Percentiles rank a stretch among this genome's conserved stretches.
Conservation (phyloP, 2,888 invertebrate species). For the Anorthoa munda region DNA sequence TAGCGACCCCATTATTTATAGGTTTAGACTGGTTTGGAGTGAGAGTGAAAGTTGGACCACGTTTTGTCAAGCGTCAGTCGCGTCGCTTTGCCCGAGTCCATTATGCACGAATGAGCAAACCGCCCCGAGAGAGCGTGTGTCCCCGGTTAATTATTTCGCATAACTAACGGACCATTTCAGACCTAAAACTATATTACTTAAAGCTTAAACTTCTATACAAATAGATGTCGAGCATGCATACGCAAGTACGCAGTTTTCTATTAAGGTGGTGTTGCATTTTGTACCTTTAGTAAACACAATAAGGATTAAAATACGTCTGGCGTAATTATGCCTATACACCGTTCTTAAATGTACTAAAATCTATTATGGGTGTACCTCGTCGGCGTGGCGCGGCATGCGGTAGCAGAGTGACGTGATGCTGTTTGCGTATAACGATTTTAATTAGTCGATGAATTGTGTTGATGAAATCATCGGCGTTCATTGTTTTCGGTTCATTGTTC, state of each 20-base stretch:
- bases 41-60: slow-evolving; percentile 89
- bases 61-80: slow-evolving; percentile 89
- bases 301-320: slow-evolving; percentile 63
- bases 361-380: slow-evolving; percentile 89
- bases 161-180: slow-evolving; percentile 57
- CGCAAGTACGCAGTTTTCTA: slow-evolving; percentile 73
- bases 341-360: slow-evolving; percentile 71
- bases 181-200: slow-evolving; percentile 66
- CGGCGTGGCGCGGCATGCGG: slow-evolving; percentile 82
- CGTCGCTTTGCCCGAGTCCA: slow-evolving; percentile 85
- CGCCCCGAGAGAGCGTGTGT: slow-evolving; percentile 90
- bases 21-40: slow-evolving; percentile 80
- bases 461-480: slow-evolving; percentile 78
- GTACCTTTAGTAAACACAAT: slow-evolving; percentile 35
- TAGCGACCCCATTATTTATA: slow-evolving; percentile 75
- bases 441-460: slow-evolving; percentile 76
- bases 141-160: slow-evolving; percentile 84
- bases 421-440: slow-evolving; percentile 82
- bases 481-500: slow-evolving; percentile 68
- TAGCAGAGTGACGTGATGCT: slow-evolving; percentile 81
- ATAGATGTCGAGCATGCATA: slow-evolving; percentile 70
- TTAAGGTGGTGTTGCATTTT: slow-evolving; percentile 57
- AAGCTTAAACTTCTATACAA: slow-evolving; percentile 73
- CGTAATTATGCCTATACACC: slow-evolving; percentile 59
- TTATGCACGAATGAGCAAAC: slow-evolving; percentile 90